phyloP scores from a whole-genome alignment of 1,140 invertebrate species.

The Drosophila ananassae region DNA sequence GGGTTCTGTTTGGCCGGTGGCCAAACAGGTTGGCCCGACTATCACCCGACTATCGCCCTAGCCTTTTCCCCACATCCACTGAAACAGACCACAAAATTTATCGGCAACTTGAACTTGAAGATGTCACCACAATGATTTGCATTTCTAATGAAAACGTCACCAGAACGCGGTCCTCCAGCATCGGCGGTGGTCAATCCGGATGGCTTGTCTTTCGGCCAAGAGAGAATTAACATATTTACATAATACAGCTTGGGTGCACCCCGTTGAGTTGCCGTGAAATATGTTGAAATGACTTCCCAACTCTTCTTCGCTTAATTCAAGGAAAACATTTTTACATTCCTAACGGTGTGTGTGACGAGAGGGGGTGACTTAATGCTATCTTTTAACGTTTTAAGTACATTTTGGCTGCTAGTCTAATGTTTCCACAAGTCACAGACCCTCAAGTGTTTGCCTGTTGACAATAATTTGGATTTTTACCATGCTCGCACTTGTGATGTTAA shows the following conservation, averaged over 20 bases:
- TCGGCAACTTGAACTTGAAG: slow-evolving; percentile 74
- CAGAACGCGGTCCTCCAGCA: slow-evolving; percentile 45
- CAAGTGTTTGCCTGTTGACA: slow-evolving; percentile 51
- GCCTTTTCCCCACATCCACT: slow-evolving; percentile 36
- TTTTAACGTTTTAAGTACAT: slow-evolving; percentile 17
- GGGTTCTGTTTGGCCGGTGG: slow-evolving; percentile 32
- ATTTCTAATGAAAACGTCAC: slow-evolving; percentile 67
- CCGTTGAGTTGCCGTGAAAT: slow-evolving; percentile 21
- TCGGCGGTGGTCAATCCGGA: slow-evolving; percentile 17
- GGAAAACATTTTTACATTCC: slow-evolving; percentile 29
- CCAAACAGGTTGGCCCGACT: slow-evolving; percentile 56
- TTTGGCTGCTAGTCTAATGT: slow-evolving; percentile 16
- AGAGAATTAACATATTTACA: slow-evolving; percentile 42
- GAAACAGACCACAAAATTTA: slow-evolving; percentile 57
- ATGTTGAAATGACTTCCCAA: slow-evolving; percentile 23
- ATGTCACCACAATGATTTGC: slow-evolving; percentile 64
- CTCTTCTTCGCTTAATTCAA: slow-evolving; percentile 28
- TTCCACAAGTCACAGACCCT: slow-evolving; percentile 13
- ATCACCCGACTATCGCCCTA: slow-evolving; percentile 59
- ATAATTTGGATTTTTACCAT: slow-evolving; percentile 61
- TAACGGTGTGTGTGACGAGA: background rate
- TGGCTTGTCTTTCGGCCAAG: slow-evolving; percentile 16
- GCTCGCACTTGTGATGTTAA: slow-evolving; percentile 49
- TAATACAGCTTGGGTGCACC: slow-evolving; percentile 29
- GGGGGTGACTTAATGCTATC: slow-evolving; percentile 7